Percentiles rank a stretch among this genome's conserved stretches.
Conservation (phyloP, 2,888 invertebrate species). For the Aphrophora alni region DNA sequence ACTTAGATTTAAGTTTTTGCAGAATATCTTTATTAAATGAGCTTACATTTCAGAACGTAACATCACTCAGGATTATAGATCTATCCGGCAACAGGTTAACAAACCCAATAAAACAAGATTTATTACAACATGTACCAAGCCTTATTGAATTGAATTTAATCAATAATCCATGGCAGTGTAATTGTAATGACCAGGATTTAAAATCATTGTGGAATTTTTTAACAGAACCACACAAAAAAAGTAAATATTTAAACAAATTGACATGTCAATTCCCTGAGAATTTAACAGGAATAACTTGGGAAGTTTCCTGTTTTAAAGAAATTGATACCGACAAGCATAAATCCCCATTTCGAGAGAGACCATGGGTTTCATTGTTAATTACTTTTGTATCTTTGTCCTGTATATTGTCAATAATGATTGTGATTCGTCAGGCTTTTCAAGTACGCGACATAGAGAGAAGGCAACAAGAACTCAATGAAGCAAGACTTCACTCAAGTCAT, state of each 20-base stretch:
- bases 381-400: conserved; percentile 22
- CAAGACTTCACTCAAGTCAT: neutral
- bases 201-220: conserved; percentile 18
- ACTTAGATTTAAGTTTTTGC: conserved; percentile 30
- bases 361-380: conserved; percentile 27
- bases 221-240: neutral
- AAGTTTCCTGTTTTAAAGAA: conserved; percentile 14
- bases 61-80: conserved; percentile 14
- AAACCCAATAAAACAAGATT: conserved; percentile 22
- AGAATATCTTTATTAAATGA: conserved; percentile 16
- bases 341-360: neutral
- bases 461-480: neutral
- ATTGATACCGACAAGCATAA: neutral
- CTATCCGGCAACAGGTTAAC: conserved; percentile 31
- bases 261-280: conserved; percentile 29
- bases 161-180: conserved; percentile 34
- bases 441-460: conserved; percentile 20
- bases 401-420: conserved; percentile 18
- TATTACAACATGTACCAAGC: conserved; percentile 2
- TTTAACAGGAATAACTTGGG: conserved; percentile 22
- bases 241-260: conserved; percentile 13
- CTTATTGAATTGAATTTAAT: conserved; percentile 23
- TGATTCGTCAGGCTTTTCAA: conserved; percentile 26
- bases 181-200: conserved; percentile 21
- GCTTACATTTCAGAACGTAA: conserved; percentile 2